phyloP scores from a whole-genome alignment of 2,113 vertebrate genomes.

The Neolamprologus tretocephalus region DNA sequence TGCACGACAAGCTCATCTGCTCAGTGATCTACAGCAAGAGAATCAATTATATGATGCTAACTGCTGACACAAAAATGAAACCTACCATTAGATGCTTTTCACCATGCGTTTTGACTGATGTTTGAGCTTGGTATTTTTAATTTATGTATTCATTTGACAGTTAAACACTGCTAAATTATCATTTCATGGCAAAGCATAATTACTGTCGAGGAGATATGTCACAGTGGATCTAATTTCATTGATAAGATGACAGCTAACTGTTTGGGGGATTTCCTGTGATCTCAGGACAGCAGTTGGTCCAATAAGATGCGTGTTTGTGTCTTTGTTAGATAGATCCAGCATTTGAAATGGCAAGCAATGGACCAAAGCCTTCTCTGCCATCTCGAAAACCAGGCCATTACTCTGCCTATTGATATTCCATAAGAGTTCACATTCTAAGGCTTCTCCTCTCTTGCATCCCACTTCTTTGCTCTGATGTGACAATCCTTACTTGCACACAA shows the following conservation, averaged over 20 bases:
- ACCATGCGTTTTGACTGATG: constrained; percentile 47
- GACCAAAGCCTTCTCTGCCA: constrained; percentile 10
- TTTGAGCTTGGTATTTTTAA: background rate
- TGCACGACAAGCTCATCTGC: constrained; percentile 24
- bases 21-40: constrained; percentile 30
- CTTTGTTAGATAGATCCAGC: background rate
- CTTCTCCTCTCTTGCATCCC: constrained; percentile 19
- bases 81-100: constrained; percentile 50
- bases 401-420: constrained; percentile 41
- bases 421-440: constrained; percentile 25
- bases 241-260: constrained; percentile 1
- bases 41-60: constrained; percentile 59
- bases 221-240: constrained; percentile 5
- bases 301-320: background rate
- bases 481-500: constrained; percentile 23
- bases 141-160: background rate
- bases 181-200: constrained; percentile 19
- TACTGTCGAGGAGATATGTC: constrained; percentile 30
- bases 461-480: constrained; percentile 13
- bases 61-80: constrained; percentile 42
- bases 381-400: constrained; percentile 25
- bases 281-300: background rate
- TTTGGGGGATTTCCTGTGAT: background rate
- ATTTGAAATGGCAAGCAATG: constrained; percentile 6
- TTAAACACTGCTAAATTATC: constrained; percentile 18